Base-by-base conservation (phyloP, 2,113 vertebrate genomes). In the Urocynchramus pylzowi region DNA sequence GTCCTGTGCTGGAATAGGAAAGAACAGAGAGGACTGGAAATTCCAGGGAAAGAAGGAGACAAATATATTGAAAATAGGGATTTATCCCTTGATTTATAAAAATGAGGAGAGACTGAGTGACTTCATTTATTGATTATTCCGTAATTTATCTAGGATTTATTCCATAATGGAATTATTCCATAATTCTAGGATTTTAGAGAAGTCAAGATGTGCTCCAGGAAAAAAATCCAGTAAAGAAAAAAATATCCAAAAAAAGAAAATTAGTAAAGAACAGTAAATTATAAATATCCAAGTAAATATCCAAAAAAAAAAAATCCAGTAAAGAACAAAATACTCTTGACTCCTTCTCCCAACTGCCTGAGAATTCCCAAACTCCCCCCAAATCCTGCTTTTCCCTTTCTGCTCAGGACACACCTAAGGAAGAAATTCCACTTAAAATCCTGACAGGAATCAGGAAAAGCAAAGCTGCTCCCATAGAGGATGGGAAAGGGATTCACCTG, bases 51-150 rank as follows among this genome's bases (percentile, higher is more conserved):
- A 69, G 2, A 2, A 50, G 39, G 7, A 73, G 73, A 18, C 1
- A 16, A 67, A 57, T 4, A 6, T 0, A 13, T 0, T 2, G 1
- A 23, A 75, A 79, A 44, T 0, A 5, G 16, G 2, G 18, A 47
- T 35, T 83, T 37, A 28, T 56, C 42, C 35, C 16, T 35, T 16
- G 24, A 7, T 54, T 68, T 27, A 16, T 14, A 35, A 41, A 52
- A 57, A 9, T 1, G 1, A 47, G 37, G 19, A 73, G 8, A 4
- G 10, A 33, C 7, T 30, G 15, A 27, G 33, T 5, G 45, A 44
- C 9, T 59, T 35, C 14, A 41, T 12, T 37, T 18, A 4, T 8
- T 17, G 4, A 57, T 45, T 49, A 53, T 31, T 26, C n/a, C 13
- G 7, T 30, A 15, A 44, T 12, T 73, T 18, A 1, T 16, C 27